Conservation (phyloP, 2,113 vertebrate species). For the Catharus fuscescens region DNA sequence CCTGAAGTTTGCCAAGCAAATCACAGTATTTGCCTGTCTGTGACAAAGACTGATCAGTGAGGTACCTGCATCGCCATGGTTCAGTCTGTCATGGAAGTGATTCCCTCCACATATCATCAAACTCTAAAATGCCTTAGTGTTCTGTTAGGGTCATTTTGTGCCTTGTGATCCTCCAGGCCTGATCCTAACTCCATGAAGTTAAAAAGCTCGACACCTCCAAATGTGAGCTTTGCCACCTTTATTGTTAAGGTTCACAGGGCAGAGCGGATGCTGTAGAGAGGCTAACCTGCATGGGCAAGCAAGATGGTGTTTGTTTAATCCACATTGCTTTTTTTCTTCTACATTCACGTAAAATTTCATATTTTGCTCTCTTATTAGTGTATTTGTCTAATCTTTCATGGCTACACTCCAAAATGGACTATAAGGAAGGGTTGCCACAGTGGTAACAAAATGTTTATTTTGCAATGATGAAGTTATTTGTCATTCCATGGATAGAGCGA, state of each 20-base stretch:
- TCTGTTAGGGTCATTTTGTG: not conserved
- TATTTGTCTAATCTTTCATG: not conserved
- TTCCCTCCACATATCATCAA: not conserved
- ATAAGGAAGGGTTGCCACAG: not conserved
- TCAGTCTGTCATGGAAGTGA: not conserved
- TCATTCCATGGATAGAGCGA: not conserved
- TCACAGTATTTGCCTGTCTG: not conserved
- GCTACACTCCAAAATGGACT: not conserved
- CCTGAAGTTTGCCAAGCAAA: not conserved
- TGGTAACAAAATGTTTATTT: not conserved
- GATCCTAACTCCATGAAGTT: not conserved
- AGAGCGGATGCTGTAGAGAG: not conserved
- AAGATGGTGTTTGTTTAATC: not conserved
- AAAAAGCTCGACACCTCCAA: not conserved
- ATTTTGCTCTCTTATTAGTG: not conserved
- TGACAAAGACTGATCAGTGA: not conserved
- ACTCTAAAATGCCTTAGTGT: not conserved
- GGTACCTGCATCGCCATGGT: fast-evolving
- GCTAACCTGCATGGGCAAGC: not conserved
- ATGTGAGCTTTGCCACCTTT: not conserved
- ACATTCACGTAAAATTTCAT: not conserved
- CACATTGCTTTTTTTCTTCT: not conserved
- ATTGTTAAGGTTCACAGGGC: not conserved
- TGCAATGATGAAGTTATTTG: not conserved
- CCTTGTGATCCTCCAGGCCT: not conserved